phyloP scores from a whole-genome alignment of 2,113 vertebrate genomes.

The Sinocyclocheilus anophthalmus region DNA sequence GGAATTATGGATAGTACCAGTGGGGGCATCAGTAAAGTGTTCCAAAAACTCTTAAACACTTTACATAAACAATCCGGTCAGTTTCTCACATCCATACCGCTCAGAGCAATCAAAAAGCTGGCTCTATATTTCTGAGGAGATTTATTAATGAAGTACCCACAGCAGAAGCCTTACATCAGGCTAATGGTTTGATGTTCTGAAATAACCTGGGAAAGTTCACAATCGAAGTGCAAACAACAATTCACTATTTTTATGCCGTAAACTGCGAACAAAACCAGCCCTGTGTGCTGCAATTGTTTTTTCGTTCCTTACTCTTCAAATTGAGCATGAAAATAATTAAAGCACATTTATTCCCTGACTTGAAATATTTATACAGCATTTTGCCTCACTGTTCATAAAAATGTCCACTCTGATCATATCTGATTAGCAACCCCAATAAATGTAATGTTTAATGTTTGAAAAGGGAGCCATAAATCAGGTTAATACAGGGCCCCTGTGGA shows the following conservation, averaged over 20 bases:
- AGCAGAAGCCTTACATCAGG: slow-evolving; percentile 46
- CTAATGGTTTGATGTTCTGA: slow-evolving; percentile 55
- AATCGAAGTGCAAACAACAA: neutral
- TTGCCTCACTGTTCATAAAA: slow-evolving; percentile 72
- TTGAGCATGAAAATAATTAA: slow-evolving; percentile 74
- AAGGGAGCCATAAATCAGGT: slow-evolving; percentile 74
- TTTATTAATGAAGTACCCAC: slow-evolving; percentile 5
- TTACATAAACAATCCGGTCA: slow-evolving; percentile 54
- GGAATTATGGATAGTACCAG: slow-evolving; percentile 60
- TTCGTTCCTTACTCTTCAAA: slow-evolving; percentile 61
- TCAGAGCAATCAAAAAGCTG: slow-evolving; percentile 41
- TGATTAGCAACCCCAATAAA: slow-evolving; percentile 68
- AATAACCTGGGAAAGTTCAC: slow-evolving; percentile 35
- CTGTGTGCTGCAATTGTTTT: slow-evolving; percentile 55
- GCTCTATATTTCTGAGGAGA: slow-evolving; percentile 50
- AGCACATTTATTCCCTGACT: slow-evolving; percentile 67
- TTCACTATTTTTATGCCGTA: neutral
- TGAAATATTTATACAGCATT: slow-evolving; percentile 68
- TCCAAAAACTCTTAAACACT: slow-evolving; percentile 59
- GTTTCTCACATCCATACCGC: slow-evolving; percentile 52
- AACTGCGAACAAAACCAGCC: neutral
- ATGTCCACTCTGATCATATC: slow-evolving; percentile 69
- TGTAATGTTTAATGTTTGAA: slow-evolving; percentile 73
- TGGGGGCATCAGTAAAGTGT: slow-evolving; percentile 60
- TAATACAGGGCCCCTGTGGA: slow-evolving; percentile 64